Percentiles rank a stretch among this genome's conserved stretches.
Conservation (phyloP, 2,888 invertebrate species). For the Phymatocera aterrima region DNA sequence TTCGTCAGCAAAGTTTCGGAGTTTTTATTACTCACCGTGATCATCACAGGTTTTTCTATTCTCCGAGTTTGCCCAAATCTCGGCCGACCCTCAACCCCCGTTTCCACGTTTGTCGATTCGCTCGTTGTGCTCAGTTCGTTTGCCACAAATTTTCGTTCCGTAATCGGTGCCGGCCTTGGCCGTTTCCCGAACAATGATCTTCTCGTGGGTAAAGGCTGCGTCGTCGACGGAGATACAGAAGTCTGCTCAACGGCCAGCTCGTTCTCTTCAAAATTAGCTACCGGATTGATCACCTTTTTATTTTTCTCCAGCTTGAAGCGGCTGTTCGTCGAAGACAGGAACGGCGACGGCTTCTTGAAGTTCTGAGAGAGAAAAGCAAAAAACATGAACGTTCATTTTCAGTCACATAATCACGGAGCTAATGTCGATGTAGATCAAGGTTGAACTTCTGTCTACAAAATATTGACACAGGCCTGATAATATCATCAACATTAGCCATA, state of each 20-base stretch:
- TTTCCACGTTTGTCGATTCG: neutral
- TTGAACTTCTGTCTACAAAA: neutral
- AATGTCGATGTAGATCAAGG: conserved; percentile 16
- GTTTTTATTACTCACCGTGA: neutral
- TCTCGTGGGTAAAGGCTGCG: neutral
- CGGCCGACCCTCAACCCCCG: neutral
- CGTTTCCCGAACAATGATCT: conserved; percentile 15
- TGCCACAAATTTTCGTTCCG: neutral
- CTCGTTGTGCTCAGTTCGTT: neutral
- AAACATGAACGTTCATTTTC: neutral
- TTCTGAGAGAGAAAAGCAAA: neutral
- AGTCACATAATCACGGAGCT: neutral
- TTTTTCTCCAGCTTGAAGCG: conserved; percentile 69
- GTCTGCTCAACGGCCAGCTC: conserved; percentile 49
- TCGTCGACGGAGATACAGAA: conserved; percentile 3
- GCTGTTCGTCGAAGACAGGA: conserved; percentile 65
- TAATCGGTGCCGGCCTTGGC: neutral
- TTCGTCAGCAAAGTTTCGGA: neutral
- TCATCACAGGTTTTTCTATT: neutral
- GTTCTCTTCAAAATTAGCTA: conserved; percentile 60
- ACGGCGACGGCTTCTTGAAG: conserved; percentile 62
- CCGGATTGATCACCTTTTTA: conserved; percentile 66
- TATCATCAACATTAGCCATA: neutral
- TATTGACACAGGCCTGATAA: neutral
- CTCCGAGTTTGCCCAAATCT: neutral